Base-by-base conservation (phyloP, 2,888 invertebrate species). In the Cheilosia vernalis region DNA sequence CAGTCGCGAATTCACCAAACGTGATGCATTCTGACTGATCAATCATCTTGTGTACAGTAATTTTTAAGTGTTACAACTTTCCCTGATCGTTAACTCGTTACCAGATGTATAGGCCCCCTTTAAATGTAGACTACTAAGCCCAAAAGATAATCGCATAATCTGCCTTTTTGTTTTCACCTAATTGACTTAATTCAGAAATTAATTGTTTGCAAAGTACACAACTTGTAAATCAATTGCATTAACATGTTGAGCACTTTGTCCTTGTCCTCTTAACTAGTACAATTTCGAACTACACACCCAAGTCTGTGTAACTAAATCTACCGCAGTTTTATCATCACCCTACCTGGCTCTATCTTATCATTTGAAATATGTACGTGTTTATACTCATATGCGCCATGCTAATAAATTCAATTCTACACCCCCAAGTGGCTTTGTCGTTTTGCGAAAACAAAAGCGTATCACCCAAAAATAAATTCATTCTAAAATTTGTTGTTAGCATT, bases 241-340 rank as follows among this genome's bases (percentile, higher is more conserved):
- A 44, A 63, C 40, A 51, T 33, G 42, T 42, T 51, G 24, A 51
- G 63, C 53, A 42, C 40, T 37, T 69, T 63, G n/a, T 60, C 13
- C 40, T 58, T 33, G 7, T 55, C 30, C 9, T 24, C 55, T 67
- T 42, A n/a, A 21, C 21, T 21, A 21, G 13, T 13, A 53, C 55
- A 42, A 7, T 37, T 21, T 49, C 6, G 17, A 5, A 55, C 21
- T 58, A 27, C 49, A 64, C 56, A 79, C 51, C 44, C 61, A 63
- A 67, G n/a, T 17, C 53, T 4, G 21, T 24, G 7, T 5, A 21
- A 0, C 2, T 70, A 40, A 17, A 30, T 44, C 51, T 9, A 5
- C 13, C 15, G 17, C 51, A 51, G 24, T 63, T 19, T 79, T 78
- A 70, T 78, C 63, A 78, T 53, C 63, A 40, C 40, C 49, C 49